Evolutionary conservation across 2,797 vertebrate species (phyloP).

Genomic region (Geotrypetes seraphini): DNA sequence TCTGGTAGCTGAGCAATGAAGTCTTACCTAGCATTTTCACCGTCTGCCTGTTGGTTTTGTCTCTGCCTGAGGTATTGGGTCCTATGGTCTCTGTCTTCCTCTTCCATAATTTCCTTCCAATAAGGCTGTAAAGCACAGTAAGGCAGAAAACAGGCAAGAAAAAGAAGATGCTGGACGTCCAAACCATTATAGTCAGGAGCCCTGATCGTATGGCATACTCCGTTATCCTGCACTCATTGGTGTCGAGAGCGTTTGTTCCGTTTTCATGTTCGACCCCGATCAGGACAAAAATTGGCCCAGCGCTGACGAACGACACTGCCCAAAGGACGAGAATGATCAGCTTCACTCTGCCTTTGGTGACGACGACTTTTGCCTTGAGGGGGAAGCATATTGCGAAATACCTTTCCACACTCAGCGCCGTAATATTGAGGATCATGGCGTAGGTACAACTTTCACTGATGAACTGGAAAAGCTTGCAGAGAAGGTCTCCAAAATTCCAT

Average conservation of each 20-base stretch:
- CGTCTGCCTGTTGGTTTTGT: slow-evolving; percentile 88
- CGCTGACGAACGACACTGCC: slow-evolving; percentile 78
- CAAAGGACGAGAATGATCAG: slow-evolving; percentile 80
- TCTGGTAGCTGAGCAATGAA: background rate
- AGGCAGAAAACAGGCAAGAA: slow-evolving; percentile 93
- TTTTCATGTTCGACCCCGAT: slow-evolving; percentile 85
- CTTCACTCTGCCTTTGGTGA: slow-evolving; percentile 85
- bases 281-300: slow-evolving; percentile 87
- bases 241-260: slow-evolving; percentile 62
- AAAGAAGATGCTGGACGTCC: slow-evolving; percentile 90
- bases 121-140: slow-evolving; percentile 90
- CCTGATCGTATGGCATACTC: slow-evolving; percentile 86
- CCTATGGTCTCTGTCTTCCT: slow-evolving; percentile 67
- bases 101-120: slow-evolving; percentile 87
- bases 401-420: slow-evolving; percentile 87
- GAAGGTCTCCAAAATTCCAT: slow-evolving; percentile 82
- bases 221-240: slow-evolving; percentile 87
- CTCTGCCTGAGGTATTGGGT: slow-evolving; percentile 65
- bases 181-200: slow-evolving; percentile 89
- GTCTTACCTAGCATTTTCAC: slow-evolving; percentile 90
- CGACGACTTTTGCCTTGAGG: slow-evolving; percentile 81
- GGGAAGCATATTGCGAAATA: slow-evolving; percentile 95
- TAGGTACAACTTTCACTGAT: slow-evolving; percentile 94
- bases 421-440: slow-evolving; percentile 93
- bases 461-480: slow-evolving; percentile 95